Evolutionary conservation across 64 coral and sea anemone species (phyloP).

Genomic region (Acropora tenuis): DNA sequence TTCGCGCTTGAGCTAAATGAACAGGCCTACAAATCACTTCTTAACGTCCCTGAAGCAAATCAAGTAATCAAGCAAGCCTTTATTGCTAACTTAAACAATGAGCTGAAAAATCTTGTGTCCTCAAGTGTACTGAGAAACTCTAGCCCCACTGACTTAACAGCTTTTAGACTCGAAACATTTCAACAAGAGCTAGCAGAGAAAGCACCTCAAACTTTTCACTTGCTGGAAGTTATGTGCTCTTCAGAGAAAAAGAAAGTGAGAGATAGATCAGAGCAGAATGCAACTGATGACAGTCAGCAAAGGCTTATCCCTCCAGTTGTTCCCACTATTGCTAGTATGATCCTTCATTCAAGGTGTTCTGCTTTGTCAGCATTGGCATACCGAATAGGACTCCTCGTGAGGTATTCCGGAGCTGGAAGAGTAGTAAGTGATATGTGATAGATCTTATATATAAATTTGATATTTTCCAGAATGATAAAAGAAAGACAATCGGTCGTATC

Average conservation of each 20-base stretch:
- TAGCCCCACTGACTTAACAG: constrained; percentile 6
- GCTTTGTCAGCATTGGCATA: constrained; percentile 54
- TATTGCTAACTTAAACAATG: constrained; percentile 29
- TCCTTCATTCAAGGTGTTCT: constrained; percentile 32
- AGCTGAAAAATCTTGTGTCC: constrained; percentile 35
- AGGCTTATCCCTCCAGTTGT: constrained; percentile 22
- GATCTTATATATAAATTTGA: constrained; percentile 10
- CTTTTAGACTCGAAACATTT: constrained; percentile 35
- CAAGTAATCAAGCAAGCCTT: constrained; percentile 31
- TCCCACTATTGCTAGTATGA: constrained; percentile 40
- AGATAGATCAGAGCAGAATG: neutral
- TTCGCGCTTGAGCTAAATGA: constrained; percentile 45
- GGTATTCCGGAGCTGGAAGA: constrained; percentile 55
- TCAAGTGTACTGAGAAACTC: constrained; percentile 39
- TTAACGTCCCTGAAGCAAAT: constrained; percentile 33
- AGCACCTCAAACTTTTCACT: constrained; percentile 33
- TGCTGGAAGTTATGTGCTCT: constrained; percentile 41
- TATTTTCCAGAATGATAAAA: constrained; percentile 7
- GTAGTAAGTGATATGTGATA: constrained; percentile 40
- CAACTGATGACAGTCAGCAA: constrained; percentile 8
- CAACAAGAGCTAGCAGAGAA: constrained; percentile 41
- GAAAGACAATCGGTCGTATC: neutral
- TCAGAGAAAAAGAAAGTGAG: constrained; percentile 41
- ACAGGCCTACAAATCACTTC: constrained; percentile 25
- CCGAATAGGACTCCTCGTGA: constrained; percentile 45